Evolutionary conservation across 2,113 vertebrate species (phyloP).

Genomic region (Felis chaus): DNA sequence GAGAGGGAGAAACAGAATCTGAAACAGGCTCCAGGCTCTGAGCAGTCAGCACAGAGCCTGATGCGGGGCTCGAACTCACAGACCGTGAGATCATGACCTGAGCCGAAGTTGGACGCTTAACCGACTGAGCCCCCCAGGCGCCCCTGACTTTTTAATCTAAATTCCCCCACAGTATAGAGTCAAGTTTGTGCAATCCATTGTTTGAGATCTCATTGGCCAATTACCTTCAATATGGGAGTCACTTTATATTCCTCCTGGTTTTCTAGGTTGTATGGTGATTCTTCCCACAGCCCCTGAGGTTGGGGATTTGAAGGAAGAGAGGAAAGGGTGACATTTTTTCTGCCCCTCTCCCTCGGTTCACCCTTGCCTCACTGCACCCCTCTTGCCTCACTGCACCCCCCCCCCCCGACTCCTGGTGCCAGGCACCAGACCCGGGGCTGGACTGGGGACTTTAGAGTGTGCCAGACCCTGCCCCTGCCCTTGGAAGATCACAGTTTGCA

Average conservation of each 20-base stretch:
- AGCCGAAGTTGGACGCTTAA: no score
- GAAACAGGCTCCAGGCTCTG: no score
- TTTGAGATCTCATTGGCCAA: neutral
- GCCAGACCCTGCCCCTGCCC: neutral
- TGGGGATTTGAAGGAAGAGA: neutral
- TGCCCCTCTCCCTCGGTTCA: no score
- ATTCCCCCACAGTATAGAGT: neutral
- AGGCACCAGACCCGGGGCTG: neutral
- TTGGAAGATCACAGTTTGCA: neutral
- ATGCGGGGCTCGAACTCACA: no score
- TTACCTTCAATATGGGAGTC: neutral
- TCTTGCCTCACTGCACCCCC: neutral
- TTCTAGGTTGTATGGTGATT: neutral
- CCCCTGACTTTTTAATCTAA: neutral
- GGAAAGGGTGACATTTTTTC: neutral
- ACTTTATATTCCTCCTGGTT: neutral
- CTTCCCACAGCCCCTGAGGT: neutral
- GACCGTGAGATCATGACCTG: no score
- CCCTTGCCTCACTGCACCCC: neutral
- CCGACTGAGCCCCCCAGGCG: no score
- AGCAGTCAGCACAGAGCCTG: no score
- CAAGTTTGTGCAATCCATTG: neutral
- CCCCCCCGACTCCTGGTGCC: neutral
- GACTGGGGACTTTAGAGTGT: neutral
- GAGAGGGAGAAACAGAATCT: no score